phyloP scores from a whole-genome alignment of 2,888 invertebrate species.

The Rotaria macrura region DNA sequence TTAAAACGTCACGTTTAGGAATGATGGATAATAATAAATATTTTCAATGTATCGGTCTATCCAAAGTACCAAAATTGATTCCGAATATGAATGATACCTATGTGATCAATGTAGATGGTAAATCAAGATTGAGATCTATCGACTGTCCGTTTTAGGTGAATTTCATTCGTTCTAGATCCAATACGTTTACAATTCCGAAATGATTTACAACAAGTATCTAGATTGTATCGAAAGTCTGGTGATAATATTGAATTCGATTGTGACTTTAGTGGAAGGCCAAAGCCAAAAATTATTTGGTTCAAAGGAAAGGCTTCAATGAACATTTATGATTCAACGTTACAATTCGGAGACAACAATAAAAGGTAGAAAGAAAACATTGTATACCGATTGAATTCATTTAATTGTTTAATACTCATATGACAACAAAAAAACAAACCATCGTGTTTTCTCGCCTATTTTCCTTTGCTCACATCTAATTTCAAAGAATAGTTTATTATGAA shows the following conservation, averaged over 20 bases:
- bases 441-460: no score
- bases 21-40: neutral
- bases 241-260: neutral
- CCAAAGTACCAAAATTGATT: neutral
- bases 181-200: neutral
- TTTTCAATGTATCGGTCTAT: conserved; percentile 5
- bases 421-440: no score
- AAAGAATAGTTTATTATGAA: no score
- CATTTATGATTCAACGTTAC: neutral
- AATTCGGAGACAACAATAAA: neutral
- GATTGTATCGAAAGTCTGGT: neutral
- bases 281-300: neutral
- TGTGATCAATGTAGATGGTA: neutral
- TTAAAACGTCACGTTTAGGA: neutral
- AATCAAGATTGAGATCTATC: neutral
- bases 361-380: neutral
- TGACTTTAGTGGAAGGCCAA: neutral
- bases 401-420: no score
- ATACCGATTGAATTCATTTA: no score
- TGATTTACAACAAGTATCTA: neutral
- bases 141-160: neutral
- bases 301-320: neutral
- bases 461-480: no score
- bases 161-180: neutral
- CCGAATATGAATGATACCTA: neutral